Percentiles rank a stretch among this genome's conserved stretches.
These are phyloP conservation scores for Tragopan temminckii DNA, from an alignment of 2,797 vertebrate genomes.

Conservation along the genomic window DNA sequence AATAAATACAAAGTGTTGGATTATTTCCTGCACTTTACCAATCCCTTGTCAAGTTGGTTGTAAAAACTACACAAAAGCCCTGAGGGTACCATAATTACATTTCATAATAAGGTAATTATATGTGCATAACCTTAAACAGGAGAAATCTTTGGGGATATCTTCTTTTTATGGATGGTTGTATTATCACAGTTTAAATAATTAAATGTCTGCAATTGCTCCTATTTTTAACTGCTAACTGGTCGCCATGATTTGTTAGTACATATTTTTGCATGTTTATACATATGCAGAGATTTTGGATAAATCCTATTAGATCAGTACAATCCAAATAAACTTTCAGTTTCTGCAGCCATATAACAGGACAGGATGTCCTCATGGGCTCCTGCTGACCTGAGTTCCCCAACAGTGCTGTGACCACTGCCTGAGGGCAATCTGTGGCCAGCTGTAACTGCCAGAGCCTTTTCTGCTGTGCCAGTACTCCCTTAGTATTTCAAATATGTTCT, in stretches of 20 bases:
- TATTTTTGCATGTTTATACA: background rate
- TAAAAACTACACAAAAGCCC: constrained; percentile 14
- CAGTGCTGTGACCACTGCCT: background rate
- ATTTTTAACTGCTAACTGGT: background rate
- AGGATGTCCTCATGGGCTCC: background rate
- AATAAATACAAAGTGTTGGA: background rate
- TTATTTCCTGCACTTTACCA: background rate
- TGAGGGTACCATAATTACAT: background rate
- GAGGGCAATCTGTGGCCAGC: background rate
- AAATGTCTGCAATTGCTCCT: background rate
- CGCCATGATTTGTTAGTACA: background rate
- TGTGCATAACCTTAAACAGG: background rate
- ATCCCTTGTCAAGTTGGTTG: constrained; percentile 7
- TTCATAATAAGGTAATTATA: constrained; percentile 10
- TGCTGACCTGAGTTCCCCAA: background rate
- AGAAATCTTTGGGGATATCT: constrained; percentile 7
- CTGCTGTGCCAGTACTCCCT: background rate
- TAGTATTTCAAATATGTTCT: background rate
- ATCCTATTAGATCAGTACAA: background rate
- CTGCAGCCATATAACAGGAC: background rate
- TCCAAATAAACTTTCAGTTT: background rate
- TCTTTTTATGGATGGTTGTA: background rate
- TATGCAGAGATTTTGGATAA: background rate
- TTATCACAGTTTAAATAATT: constrained; percentile 24
- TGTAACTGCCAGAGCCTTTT: background rate